Evolutionary conservation across 2,113 vertebrate species (phyloP), one percentile per base, ranked within the genome.

Genomic region (Rhinolophus ferrumequinum): DNA sequence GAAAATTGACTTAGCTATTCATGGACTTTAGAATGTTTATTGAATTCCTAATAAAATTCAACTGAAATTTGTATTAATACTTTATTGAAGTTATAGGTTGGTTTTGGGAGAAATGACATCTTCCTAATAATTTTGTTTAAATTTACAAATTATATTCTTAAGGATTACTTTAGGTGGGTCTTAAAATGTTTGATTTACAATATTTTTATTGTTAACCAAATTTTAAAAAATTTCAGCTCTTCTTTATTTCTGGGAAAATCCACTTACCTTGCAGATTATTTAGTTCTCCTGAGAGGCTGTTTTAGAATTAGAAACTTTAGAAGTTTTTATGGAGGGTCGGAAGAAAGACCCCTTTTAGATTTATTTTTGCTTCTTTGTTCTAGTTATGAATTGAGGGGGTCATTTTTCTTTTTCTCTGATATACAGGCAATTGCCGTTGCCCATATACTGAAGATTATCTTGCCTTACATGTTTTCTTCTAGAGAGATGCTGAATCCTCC

Each of bases 1-100:
- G 9, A 67, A 86, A 56, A 30, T 70, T 96, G 60, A 64, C 80
- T 94, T 62, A 82, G 19, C 60, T 77, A 3, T 70, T 88, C 8
- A 62, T 81, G 15, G 58, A 64, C 22, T 70, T 81, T 47, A 56
- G 13, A 94, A 67, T 52, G 30, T 21, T 69, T 85, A 94, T 72
- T 60, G 19, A 69, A 69, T 96, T 93, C 5, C 44, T 76, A 66
- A 88, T 28, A 75, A 81, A 94, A 60, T 80, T 72, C 54, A 93
- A 30, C 50, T 50, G 14, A 28, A 87, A 62, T 52, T 95, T 86
- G 60, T 77, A 72, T 67, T 77, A n/a, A 58, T 52, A 47, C 28
- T 62, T 4, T 60, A 62, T 82, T 93, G 75, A 54, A 79, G 30
- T 83, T 90, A 21, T 54, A 94, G 54, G 72, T 77, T 90, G 60